A percentile compares a stretch with the other conserved stretches of the same genome.
Conservation (phyloP, 53 echinoderm and acorn worm genomes). For the Luidia sarsii region DNA sequence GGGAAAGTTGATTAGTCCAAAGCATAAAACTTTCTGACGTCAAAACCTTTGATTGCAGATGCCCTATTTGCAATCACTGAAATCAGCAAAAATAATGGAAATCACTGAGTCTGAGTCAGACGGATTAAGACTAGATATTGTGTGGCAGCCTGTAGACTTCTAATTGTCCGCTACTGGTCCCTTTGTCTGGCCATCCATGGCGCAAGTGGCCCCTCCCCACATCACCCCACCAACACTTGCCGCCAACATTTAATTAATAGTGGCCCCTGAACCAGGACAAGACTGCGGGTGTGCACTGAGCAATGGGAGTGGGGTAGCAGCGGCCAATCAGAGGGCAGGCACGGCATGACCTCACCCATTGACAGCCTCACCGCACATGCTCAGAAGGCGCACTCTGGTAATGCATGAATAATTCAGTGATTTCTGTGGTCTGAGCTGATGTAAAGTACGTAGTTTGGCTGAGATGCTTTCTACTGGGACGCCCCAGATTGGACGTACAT, state of each 20-base stretch:
- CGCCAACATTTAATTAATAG: constrained; percentile 13
- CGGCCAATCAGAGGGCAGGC: constrained; percentile 21
- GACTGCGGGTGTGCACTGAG: neutral
- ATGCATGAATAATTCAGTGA: constrained; percentile 53
- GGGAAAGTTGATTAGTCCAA: no score
- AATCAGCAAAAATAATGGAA: no score
- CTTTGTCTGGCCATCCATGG: constrained; percentile 13
- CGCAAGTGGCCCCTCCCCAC: constrained; percentile 4
- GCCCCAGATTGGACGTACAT: no score
- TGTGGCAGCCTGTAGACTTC: neutral
- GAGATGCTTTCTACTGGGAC: no score
- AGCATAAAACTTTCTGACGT: no score
- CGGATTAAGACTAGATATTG: no score
- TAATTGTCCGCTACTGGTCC: neutral
- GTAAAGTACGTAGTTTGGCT: no score
- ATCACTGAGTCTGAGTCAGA: no score
- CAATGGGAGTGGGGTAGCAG: neutral
- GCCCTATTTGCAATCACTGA: no score
- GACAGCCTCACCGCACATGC: constrained; percentile 1
- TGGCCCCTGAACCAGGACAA: constrained; percentile 57
- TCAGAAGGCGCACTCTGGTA: neutral
- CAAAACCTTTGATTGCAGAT: no score
- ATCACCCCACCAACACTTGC: constrained; percentile 32
- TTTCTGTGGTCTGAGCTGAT: neutral
- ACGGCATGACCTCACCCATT: neutral